These are phyloP conservation scores for Pseudorectes ferrugineus DNA, from an alignment of 2,113 vertebrate genomes.

Conservation along the genomic window DNA sequence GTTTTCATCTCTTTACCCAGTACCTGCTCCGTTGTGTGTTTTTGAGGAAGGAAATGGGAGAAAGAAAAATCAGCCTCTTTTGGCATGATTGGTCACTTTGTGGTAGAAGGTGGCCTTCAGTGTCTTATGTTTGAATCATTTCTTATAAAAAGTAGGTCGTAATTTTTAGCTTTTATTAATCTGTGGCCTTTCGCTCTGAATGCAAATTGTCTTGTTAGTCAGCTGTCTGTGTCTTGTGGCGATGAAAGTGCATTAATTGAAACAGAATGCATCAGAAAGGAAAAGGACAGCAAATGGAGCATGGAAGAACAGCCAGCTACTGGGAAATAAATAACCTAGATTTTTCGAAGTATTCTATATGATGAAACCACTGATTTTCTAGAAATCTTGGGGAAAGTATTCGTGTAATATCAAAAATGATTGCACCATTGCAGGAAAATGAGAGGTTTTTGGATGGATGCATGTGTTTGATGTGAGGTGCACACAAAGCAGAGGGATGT, in stretches of 20 bases:
- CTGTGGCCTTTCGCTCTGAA: background rate
- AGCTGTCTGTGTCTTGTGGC: background rate
- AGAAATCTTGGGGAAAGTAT: background rate
- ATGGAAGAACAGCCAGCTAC: background rate
- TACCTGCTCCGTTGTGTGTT: fast-evolving
- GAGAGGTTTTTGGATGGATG: background rate
- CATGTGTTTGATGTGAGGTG: fast-evolving
- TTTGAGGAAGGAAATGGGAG: background rate
- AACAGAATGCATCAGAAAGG: background rate
- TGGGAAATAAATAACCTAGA: background rate
- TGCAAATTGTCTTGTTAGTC: background rate
- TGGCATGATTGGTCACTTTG: background rate
- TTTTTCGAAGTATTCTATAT: background rate
- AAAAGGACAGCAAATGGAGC: slow-evolving; percentile 11
- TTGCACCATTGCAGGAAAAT: background rate
- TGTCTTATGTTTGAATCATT: background rate
- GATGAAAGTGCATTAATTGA: background rate
- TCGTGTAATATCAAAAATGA: fast-evolving
- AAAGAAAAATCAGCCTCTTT: background rate
- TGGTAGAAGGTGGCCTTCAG: background rate
- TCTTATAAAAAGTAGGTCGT: background rate
- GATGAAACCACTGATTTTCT: background rate
- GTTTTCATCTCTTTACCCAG: background rate
- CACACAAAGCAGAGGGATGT: fast-evolving
- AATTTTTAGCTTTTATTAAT: background rate